These are phyloP conservation scores for Drosophila nigromelanica DNA, from an alignment of 1,140 invertebrate genomes.

Conservation along the genomic window DNA sequence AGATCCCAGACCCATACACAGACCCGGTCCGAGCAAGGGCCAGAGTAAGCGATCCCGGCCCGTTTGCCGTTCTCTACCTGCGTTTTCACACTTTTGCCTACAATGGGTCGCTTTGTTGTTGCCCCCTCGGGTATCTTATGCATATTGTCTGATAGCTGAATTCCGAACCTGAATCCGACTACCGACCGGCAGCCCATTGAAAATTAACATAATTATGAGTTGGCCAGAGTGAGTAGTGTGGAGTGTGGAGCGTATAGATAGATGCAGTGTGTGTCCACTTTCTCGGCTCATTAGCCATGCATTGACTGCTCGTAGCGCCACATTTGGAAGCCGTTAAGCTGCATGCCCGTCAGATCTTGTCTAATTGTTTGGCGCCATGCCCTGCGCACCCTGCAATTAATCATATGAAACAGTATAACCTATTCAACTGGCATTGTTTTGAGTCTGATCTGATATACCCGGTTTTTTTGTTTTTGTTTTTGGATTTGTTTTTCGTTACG, in stretches of 20 bases:
- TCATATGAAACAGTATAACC: slow-evolving; percentile 36
- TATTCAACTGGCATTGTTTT: slow-evolving; percentile 46
- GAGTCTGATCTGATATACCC: slow-evolving; percentile 2
- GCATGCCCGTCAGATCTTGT: slow-evolving; percentile 50
- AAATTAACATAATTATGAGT: slow-evolving; percentile 80
- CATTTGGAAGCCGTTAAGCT: slow-evolving; percentile 74
- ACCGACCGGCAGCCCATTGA: slow-evolving; percentile 54
- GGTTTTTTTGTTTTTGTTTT: not conserved
- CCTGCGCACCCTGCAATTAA: slow-evolving; percentile 55
- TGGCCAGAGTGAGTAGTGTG: not conserved
- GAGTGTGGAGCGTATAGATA: not conserved
- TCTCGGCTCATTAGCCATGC: slow-evolving; percentile 77
- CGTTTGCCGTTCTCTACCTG: slow-evolving; percentile 47
- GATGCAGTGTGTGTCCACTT: slow-evolving; percentile 51
- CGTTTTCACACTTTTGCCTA: slow-evolving; percentile 65
- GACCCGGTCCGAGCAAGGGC: slow-evolving; percentile 9
- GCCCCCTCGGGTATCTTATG: slow-evolving; percentile 1
- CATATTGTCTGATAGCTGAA: slow-evolving; percentile 43
- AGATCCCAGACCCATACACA: not conserved
- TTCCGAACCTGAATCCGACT: slow-evolving; percentile 39
- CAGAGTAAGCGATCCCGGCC: not conserved
- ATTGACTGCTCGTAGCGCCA: slow-evolving; percentile 54
- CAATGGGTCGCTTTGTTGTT: slow-evolving; percentile 36
- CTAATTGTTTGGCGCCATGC: slow-evolving; percentile 76
- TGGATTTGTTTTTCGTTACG: slow-evolving; percentile 66